Evolutionary conservation across 2,888 invertebrate genomes (phyloP).

Genomic region (Poecilus cupreus): DNA sequence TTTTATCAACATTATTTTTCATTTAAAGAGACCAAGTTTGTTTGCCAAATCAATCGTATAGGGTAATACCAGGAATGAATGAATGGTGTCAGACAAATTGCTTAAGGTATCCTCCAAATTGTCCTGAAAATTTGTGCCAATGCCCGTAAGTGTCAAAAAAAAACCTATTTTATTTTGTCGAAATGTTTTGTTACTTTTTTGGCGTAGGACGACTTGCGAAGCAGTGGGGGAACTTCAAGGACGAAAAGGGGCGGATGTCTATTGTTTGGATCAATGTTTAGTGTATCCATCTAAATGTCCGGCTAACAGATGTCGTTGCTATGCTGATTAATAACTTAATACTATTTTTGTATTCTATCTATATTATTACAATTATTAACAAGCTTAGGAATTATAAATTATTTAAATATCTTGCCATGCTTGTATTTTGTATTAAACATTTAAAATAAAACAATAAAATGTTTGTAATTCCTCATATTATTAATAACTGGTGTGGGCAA

Average conservation of each 20-base stretch:
- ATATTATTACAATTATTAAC: background rate
- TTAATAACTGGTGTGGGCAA: too few relatives aligned
- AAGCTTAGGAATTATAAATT: background rate
- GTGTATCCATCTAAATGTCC: slow-evolving; percentile 85
- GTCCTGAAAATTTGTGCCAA: slow-evolving; percentile 83
- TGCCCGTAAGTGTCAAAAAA: slow-evolving; percentile 84
- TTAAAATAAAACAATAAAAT: too few relatives aligned
- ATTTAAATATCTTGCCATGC: too few relatives aligned
- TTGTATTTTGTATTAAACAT: too few relatives aligned
- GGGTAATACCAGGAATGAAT: slow-evolving; percentile 83
- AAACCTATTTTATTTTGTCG: background rate
- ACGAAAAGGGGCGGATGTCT: slow-evolving; percentile 84
- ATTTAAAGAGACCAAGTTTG: slow-evolving; percentile 85
- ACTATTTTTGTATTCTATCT: background rate
- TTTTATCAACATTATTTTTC: background rate
- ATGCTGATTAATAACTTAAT: slow-evolving; percentile 69
- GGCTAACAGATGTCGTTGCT: slow-evolving; percentile 82
- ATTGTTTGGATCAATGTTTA: slow-evolving; percentile 91
- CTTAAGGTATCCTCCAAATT: slow-evolving; percentile 89
- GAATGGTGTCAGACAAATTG: slow-evolving; percentile 92
- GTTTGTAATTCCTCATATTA: too few relatives aligned
- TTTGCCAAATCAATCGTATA: slow-evolving; percentile 79
- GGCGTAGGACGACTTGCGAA: slow-evolving; percentile 83
- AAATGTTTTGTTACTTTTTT: slow-evolving; percentile 29
- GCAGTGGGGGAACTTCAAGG: slow-evolving; percentile 86